Evolutionary conservation across 2,888 invertebrate species (phyloP), one percentile per base, ranked within the genome.

Genomic region (Protodeltote pygarga): DNA sequence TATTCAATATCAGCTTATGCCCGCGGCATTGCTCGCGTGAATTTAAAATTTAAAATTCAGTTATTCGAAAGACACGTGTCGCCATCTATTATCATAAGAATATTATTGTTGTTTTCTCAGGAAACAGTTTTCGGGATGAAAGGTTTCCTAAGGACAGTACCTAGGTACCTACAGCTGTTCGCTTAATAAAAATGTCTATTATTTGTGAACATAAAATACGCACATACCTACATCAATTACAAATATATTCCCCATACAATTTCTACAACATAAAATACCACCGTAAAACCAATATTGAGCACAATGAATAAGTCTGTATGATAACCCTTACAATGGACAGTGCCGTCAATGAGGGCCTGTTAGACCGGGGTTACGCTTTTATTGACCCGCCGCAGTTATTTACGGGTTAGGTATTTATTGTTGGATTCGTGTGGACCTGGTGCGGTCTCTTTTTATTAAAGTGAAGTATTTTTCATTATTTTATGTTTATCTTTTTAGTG

Each of bases 361-460:
- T 64, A 54, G 53, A 45, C 57, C 65, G 55, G 73, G 75, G 76
- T 76, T 73, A 75, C 66, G 65, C 60, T 66, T 72, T 65, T 71
- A 73, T 76, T 76, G 70, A 73, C 76, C 75, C 53, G 54, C 47
- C 60, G 64, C 65, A 58, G 61, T 45, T 59, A 61, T 69, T 69
- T 63, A 64, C 58, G 62, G 59, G 53, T 66, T 71, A 59, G 38
- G 46, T 63, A 35, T 41, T 20, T 24, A 5, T 14, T n/a, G 52
- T 32, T 49, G 10, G 48, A 46, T 8, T 52, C 23, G 15, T 52
- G 40, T 62, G 69, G 75, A 76, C 41, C 47, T 5, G 25, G 8
- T 19, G 5, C 10, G 19, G 16, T 20, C 16, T n/a, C 8, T 35
- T 37, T 28, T 5, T 0, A 37, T 8, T 14, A 17, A 17, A 2